A percentile compares a stretch with the other conserved stretches of the same genome.
Conservation (phyloP, 1,140 invertebrate genomes). For the Heliconius melpomene region DNA sequence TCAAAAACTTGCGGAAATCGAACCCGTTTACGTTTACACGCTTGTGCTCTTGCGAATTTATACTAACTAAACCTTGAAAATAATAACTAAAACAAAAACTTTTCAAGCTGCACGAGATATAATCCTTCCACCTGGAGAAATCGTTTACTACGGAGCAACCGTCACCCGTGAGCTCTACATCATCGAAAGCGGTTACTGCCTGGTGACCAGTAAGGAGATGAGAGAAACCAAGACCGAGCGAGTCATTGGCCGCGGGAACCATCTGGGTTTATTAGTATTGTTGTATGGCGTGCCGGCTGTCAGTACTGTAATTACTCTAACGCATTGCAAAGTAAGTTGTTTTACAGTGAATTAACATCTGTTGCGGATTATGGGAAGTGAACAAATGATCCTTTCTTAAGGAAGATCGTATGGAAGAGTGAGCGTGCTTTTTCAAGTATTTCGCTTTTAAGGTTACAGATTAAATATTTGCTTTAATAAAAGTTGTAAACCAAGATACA, state of each 20-base stretch:
- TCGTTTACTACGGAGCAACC: constrained; percentile 73
- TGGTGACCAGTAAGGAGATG: constrained; percentile 60
- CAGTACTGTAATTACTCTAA: constrained; percentile 69
- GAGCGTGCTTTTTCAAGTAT: not conserved
- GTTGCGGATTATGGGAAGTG: constrained; percentile 15
- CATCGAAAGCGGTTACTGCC: constrained; percentile 74
- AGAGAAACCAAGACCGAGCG: constrained; percentile 59
- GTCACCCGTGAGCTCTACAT: constrained; percentile 60
- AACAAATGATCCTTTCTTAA: constrained; percentile 18
- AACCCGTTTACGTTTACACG: too few species aligned
- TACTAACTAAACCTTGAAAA: too few species aligned
- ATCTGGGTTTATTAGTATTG: constrained; percentile 68
- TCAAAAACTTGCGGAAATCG: too few species aligned
- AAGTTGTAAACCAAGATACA: too few species aligned
- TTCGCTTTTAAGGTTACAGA: not conserved
- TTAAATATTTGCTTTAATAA: not conserved
- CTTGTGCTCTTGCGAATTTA: too few species aligned
- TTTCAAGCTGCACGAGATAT: constrained; percentile 63
- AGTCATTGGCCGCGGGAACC: constrained; percentile 67
- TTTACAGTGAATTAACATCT: constrained; percentile 33
- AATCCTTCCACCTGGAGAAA: constrained; percentile 75
- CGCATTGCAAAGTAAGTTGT: constrained; percentile 72
- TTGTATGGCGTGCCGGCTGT: constrained; percentile 71
- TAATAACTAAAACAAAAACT: too few species aligned
- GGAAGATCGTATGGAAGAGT: not conserved